Conservation (phyloP, 2,113 vertebrate genomes). For the Pavo muticus region DNA sequence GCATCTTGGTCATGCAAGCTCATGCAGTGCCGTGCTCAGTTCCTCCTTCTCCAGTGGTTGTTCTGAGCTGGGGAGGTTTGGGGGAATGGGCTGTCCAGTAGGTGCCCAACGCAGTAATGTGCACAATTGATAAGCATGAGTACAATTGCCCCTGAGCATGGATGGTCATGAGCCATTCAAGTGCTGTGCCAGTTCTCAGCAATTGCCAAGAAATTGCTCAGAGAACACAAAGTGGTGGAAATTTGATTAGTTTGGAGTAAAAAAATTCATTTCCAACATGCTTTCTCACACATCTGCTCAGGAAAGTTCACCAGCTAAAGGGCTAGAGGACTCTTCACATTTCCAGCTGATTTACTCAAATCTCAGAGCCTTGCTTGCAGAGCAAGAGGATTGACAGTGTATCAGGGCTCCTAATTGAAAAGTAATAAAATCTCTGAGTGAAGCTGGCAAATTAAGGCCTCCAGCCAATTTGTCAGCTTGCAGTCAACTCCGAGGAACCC, state of each 20-base stretch:
- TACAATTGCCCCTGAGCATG: background rate
- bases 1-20: conserved; percentile 5
- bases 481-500: conserved; percentile 66
- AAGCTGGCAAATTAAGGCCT: conserved; percentile 75
- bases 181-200: background rate
- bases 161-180: background rate
- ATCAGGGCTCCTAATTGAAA: conserved; percentile 71
- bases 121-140: background rate
- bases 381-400: conserved; percentile 69
- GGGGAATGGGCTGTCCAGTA: background rate
- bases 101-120: background rate
- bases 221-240: background rate
- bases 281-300: conserved; percentile 56
- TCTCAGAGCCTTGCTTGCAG: conserved; percentile 50
- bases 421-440: conserved; percentile 72
- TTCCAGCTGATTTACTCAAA: conserved; percentile 54
- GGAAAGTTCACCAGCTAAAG: conserved; percentile 68
- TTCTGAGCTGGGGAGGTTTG: background rate
- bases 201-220: background rate
- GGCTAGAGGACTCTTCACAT: conserved; percentile 55
- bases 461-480: conserved; percentile 75
- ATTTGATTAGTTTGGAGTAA: background rate
- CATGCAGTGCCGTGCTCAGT: background rate
- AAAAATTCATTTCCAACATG: background rate
- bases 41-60: background rate